Percentiles rank a stretch among this genome's conserved stretches.
Evolutionary conservation across 2,113 vertebrate species (phyloP).

Genomic region (Hemicordylus capensis): DNA sequence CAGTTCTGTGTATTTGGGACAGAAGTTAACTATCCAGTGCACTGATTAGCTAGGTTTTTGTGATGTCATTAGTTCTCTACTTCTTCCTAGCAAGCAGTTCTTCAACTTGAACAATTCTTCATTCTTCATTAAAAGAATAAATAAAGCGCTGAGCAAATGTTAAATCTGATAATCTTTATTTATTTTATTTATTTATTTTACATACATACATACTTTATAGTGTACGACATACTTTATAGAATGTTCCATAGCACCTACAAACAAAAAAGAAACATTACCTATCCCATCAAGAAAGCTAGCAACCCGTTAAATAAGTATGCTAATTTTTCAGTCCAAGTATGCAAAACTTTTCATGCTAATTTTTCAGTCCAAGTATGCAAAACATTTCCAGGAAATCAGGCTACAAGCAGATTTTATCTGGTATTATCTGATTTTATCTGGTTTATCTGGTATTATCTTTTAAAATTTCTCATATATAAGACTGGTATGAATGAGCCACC

Average conservation of each 20-base stretch:
- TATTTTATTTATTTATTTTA: too few species aligned
- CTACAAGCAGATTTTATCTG: background rate
- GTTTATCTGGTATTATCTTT: too few species aligned
- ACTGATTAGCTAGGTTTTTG: background rate
- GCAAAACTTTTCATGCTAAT: constrained; percentile 31
- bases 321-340: background rate
- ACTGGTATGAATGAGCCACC: too few species aligned
- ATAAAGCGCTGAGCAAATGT: background rate
- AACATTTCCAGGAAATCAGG: background rate
- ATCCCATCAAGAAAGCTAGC: background rate
- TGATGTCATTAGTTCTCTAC: background rate
- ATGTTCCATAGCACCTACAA: background rate
- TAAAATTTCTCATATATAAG: too few species aligned
- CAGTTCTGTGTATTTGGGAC: too few species aligned
- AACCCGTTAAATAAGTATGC: background rate
- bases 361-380: background rate
- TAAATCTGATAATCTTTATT: background rate
- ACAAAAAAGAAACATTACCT: background rate
- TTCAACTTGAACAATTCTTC: background rate
- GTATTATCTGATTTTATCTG: too few species aligned
- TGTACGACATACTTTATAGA: too few species aligned
- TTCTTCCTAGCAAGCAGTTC: background rate
- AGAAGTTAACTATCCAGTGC: too few species aligned
- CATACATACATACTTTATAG: too few species aligned
- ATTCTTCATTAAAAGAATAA: background rate